Percentiles rank a stretch among this genome's conserved stretches.
Conservation (phyloP, 1,140 invertebrate genomes). For the Zaprionus capensis region DNA sequence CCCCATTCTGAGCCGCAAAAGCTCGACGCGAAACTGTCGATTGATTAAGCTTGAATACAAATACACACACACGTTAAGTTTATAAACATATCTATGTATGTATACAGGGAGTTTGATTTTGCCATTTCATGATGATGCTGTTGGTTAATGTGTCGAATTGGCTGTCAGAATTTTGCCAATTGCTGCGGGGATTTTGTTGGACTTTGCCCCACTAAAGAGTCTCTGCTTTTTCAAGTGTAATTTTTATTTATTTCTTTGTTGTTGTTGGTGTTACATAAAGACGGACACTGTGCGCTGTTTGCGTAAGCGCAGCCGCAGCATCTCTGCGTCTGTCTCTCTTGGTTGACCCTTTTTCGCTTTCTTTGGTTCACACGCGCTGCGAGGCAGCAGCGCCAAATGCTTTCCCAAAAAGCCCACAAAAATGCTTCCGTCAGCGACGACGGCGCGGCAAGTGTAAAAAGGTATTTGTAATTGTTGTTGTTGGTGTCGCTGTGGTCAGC, state of each 20-base stretch:
- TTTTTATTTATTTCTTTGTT: slow-evolving; percentile 19
- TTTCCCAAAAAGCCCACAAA: slow-evolving; percentile 74
- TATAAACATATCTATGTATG: background rate
- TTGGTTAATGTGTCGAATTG: slow-evolving; percentile 34
- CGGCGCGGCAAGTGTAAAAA: slow-evolving; percentile 68
- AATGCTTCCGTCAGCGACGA: slow-evolving; percentile 74
- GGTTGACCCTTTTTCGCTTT: slow-evolving; percentile 75
- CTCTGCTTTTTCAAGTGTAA: slow-evolving; percentile 40
- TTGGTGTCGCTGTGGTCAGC: slow-evolving; percentile 10
- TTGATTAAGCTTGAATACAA: slow-evolving; percentile 24
- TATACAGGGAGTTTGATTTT: slow-evolving; percentile 35
- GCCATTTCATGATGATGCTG: slow-evolving; percentile 67
- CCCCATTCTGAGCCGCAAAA: slow-evolving; percentile 15
- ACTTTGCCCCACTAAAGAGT: slow-evolving; percentile 61
- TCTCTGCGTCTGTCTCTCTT: slow-evolving; percentile 30
- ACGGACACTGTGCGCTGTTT: slow-evolving; percentile 54
- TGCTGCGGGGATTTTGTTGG: slow-evolving; percentile 19
- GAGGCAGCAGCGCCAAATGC: slow-evolving; percentile 60
- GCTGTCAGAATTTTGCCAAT: slow-evolving; percentile 57
- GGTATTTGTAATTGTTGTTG: slow-evolving; percentile 77
- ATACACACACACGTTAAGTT: slow-evolving; percentile 11
- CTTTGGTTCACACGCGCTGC: slow-evolving; percentile 76
- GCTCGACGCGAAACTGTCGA: slow-evolving; percentile 11
- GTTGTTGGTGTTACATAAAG: slow-evolving; percentile 66
- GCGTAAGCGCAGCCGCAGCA: slow-evolving; percentile 62